A percentile compares a stretch with the other conserved stretches of the same genome.
These are phyloP conservation scores for Campaea margaritaria DNA, from an alignment of 2,888 invertebrate genomes.

Conservation along the genomic window DNA sequence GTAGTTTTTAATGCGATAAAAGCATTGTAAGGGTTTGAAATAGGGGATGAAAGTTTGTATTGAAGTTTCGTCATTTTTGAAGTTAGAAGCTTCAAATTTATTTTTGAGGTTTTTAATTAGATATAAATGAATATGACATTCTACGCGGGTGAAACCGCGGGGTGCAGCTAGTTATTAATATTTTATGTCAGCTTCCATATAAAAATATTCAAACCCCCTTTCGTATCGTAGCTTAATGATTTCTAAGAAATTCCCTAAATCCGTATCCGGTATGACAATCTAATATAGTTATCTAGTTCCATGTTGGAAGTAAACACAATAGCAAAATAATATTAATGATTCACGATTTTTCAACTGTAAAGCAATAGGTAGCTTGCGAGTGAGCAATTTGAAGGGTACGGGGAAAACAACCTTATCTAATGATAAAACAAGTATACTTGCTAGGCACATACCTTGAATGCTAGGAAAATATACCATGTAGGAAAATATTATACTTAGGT, in stretches of 20 bases:
- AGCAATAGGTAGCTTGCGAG: constrained; percentile 35
- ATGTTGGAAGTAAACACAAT: constrained; percentile 32
- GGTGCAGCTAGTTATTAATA: too few relatives aligned
- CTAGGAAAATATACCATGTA: not conserved
- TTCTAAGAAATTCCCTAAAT: not conserved
- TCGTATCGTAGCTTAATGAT: too few relatives aligned
- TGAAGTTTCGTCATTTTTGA: too few relatives aligned
- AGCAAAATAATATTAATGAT: constrained; percentile 35
- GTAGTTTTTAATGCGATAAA: too few relatives aligned
- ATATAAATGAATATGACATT: too few relatives aligned
- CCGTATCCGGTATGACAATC: constrained; percentile 32
- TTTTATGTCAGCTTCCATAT: too few relatives aligned
- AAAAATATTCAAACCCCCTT: too few relatives aligned
- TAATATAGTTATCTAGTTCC: constrained; percentile 32
- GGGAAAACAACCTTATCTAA: constrained; percentile 52
- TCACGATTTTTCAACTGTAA: constrained; percentile 31
- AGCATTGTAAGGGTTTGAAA: too few relatives aligned
- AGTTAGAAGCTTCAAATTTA: too few relatives aligned
- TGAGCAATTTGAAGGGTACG: constrained; percentile 33
- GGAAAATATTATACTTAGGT: constrained; percentile 7
- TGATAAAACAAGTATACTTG: constrained; percentile 44
- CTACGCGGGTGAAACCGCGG: too few relatives aligned
- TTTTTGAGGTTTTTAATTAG: too few relatives aligned
- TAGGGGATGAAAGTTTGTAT: too few relatives aligned
- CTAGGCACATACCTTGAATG: constrained; percentile 4